Conservation (phyloP, 2,113 vertebrate species). For the Numida meleagris region DNA sequence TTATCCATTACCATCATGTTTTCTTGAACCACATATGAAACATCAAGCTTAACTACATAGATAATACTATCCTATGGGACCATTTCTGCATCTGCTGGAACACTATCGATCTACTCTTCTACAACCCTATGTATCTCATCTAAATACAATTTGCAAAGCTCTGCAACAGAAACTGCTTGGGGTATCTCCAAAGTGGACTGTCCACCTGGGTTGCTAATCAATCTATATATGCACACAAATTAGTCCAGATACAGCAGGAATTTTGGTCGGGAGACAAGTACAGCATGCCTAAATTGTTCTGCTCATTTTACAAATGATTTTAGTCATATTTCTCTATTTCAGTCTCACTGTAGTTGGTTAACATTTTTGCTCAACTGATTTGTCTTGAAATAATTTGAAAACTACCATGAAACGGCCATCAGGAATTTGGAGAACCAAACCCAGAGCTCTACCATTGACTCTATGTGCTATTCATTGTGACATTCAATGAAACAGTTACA, state of each 20-base stretch:
- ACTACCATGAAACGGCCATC: not conserved
- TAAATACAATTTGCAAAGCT: not conserved
- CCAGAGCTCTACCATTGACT: not conserved
- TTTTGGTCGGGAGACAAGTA: not conserved
- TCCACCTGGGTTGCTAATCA: not conserved
- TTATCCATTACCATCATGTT: not conserved
- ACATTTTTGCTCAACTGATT: not conserved
- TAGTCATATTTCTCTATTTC: not conserved
- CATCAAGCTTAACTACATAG: not conserved
- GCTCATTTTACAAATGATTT: not conserved
- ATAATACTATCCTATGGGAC: not conserved
- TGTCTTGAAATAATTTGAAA: not conserved
- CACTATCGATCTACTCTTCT: not conserved
- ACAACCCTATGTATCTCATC: not conserved
- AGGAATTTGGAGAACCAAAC: not conserved
- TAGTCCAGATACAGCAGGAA: not conserved
- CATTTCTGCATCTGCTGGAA: not conserved
- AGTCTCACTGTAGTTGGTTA: not conserved
- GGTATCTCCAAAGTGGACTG: not conserved
- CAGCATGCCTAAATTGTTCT: fast-evolving
- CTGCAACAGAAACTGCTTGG: not conserved
- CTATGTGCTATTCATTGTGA: not conserved
- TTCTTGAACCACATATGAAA: not conserved
- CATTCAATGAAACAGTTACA: not conserved
- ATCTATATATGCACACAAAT: not conserved